Conservation (phyloP, 2,888 invertebrate genomes). For the Watsonalla cultraria region DNA sequence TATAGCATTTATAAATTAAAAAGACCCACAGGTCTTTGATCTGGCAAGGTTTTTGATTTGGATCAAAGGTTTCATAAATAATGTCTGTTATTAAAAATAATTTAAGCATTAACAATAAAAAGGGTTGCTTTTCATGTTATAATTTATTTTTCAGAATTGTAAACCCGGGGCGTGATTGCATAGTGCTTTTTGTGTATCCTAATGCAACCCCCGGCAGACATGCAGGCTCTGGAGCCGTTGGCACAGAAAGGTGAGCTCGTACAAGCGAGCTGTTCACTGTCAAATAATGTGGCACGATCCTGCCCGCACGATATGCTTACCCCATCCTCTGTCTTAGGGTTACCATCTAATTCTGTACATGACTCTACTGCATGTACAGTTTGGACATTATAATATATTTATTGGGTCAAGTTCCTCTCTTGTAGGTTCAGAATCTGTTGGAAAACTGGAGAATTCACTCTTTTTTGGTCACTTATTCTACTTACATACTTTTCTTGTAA, state of each 20-base stretch:
- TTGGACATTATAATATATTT: too few relatives aligned
- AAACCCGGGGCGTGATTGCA: conserved; percentile 54
- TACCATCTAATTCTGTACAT: conserved; percentile 23
- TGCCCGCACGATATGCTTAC: conserved; percentile 37
- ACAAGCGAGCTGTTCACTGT: conserved; percentile 39
- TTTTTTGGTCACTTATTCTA: too few relatives aligned
- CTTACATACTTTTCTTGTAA: too few relatives aligned
- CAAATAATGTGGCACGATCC: conserved; percentile 34
- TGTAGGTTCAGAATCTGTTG: too few relatives aligned
- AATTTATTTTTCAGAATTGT: conserved; percentile 73
- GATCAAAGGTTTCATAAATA: too few relatives aligned
- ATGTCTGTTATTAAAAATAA: too few relatives aligned
- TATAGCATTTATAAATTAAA: too few relatives aligned
- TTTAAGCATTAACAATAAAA: not conserved
- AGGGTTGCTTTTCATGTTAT: conserved; percentile 7
- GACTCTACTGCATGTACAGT: conserved; percentile 3
- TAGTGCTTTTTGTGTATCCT: conserved; percentile 72
- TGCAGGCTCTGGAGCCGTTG: conserved; percentile 66
- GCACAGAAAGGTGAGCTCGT: conserved; percentile 72
- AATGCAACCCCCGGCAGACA: conserved; percentile 63
- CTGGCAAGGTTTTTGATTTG: too few relatives aligned
- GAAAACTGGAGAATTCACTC: too few relatives aligned
- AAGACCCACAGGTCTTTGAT: too few relatives aligned
- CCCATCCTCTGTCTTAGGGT: conserved; percentile 21
- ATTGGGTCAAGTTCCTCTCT: too few relatives aligned